Evolutionary conservation across 2,797 vertebrate genomes (phyloP).

Genomic region (Craterocephalus amniculus): DNA sequence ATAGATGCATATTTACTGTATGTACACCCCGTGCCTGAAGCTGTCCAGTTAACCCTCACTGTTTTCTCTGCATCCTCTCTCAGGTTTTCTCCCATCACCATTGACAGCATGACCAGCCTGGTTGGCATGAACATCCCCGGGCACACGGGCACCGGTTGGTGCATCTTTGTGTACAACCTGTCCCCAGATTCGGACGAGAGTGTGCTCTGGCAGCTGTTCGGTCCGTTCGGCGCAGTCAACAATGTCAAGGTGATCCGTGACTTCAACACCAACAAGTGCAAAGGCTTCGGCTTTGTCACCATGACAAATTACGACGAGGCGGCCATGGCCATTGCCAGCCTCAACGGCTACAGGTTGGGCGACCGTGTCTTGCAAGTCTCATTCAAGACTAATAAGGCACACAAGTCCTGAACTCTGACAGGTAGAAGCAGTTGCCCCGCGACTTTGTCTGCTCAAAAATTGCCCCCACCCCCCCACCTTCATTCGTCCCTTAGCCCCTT

Average conservation of each 20-base stretch:
- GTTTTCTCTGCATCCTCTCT: constrained; percentile 48
- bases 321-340: constrained; percentile 99
- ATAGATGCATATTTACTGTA: constrained; percentile 31
- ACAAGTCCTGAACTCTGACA: constrained; percentile 96
- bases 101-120: constrained; percentile 99
- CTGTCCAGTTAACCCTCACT: constrained; percentile 34
- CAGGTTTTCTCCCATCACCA: constrained; percentile 99
- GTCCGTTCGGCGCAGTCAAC: constrained; percentile 98
- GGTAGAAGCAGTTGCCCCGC: constrained; percentile 73
- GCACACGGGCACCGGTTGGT: constrained; percentile 99
- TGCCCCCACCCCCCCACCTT: constrained; percentile 54
- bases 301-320: constrained; percentile 99
- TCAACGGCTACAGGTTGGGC: constrained; percentile 99
- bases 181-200: constrained; percentile 99
- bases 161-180: constrained; percentile 99
- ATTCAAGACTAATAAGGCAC: constrained; percentile 99
- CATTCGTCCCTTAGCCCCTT: constrained; percentile 73
- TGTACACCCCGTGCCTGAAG: background rate
- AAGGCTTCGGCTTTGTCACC: constrained; percentile 99
- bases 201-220: constrained; percentile 99
- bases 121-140: constrained; percentile 99
- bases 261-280: constrained; percentile 99
- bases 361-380: constrained; percentile 99
- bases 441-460: constrained; percentile 72
- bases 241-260: constrained; percentile 99